These are phyloP conservation scores for Leptoteleia sp. DNA, from an alignment of 1,140 invertebrate genomes.

Conservation along the genomic window DNA sequence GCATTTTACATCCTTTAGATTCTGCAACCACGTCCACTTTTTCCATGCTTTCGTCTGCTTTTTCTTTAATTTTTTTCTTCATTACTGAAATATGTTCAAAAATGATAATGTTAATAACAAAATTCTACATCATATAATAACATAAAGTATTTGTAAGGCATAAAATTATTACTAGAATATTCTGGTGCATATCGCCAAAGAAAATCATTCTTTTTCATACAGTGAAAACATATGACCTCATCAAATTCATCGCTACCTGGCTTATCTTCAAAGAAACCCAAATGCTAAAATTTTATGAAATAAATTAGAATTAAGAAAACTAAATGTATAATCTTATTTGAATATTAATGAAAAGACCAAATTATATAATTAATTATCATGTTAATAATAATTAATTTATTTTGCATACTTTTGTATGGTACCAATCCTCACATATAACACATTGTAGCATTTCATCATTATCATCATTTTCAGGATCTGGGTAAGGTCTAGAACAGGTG, in stretches of 20 bases:
- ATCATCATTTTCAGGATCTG: constrained; percentile 90
- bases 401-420: constrained; percentile 85
- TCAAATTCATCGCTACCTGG: constrained; percentile 84
- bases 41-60: constrained; percentile 41
- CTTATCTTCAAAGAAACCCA: constrained; percentile 83
- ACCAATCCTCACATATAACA: constrained; percentile 99
- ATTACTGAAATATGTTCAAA: no score
- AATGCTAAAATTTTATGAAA: constrained; percentile 83
- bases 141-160: no score
- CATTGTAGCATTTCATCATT: constrained; percentile 99
- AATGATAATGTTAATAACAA: no score
- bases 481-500: constrained; percentile 95
- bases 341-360: no score
- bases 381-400: no score
- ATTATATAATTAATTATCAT: no score
- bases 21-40: constrained; percentile 59
- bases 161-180: constrained; percentile 72
- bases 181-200: constrained; percentile 86
- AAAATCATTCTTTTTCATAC: constrained; percentile 89
- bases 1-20: constrained; percentile 70
- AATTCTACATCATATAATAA: no score
- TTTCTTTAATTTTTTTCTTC: constrained; percentile 29
- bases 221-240: constrained; percentile 90
- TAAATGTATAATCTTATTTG: constrained; percentile 11
- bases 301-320: constrained; percentile 84